Base-by-base conservation (phyloP, 2,888 invertebrate genomes). In the Hirtodrosophila trivittata region DNA sequence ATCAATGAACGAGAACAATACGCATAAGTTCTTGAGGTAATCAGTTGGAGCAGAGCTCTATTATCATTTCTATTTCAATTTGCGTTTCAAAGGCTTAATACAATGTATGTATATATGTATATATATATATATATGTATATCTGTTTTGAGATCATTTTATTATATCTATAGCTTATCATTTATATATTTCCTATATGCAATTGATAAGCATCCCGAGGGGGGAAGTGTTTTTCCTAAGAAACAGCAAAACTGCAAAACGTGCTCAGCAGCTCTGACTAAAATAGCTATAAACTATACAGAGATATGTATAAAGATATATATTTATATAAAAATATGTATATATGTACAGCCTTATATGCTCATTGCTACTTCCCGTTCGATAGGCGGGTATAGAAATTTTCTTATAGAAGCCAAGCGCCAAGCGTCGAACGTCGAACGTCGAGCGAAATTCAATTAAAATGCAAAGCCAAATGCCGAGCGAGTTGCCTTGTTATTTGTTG, bases 371-470 rank as follows among this genome's bases (percentile, higher is more conserved):
- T 78, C 85, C 78, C 78, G 78, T 85, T 78, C 67, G 65, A 81
- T 70, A 55, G 9, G 5, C 3, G 35, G 25, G 0, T 26, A 10
- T n/a, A 35, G 26, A 43, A 12, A 12, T 28, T 43, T 30, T 49
- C 32, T 50, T 54, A 35, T 30, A 37, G 42, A 38, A 50, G 41
- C 37, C n/a, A n/a, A n/a, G n/a, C n/a, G n/a, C 21, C 21, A 5
- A 18, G 13, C 38, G 7, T 3, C 18, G 8, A 38, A 13, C 18
- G 4, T 37, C 26, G 14, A 18, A 13, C 21, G 28, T 42, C n/a
- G 28, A 41, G 28, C 41, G 16, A 57, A 81, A 75, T 85, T 77
- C 62, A 82, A 80, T 80, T 85, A 82, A 85, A 82, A 85, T 78
- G 77, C 85, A 84, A 77, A 70, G 57, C 58, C 56, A 51, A 54